phyloP scores from a whole-genome alignment of 92 coral and sea anemone species.

The Porites divaricata region DNA sequence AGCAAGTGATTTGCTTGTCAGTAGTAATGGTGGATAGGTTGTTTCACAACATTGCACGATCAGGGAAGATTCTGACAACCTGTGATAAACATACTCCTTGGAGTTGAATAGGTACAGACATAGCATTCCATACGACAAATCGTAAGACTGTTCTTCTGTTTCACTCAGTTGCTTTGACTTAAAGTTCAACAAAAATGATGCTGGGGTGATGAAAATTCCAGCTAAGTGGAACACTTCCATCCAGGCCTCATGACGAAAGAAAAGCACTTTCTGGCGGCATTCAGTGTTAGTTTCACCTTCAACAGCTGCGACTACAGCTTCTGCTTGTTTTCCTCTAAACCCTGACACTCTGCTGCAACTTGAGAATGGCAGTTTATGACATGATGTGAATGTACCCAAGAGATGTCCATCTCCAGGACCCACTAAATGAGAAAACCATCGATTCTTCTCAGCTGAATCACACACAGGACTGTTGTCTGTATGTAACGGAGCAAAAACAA shows the following conservation, averaged over 20 bases:
- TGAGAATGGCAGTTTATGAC: constrained; percentile 1
- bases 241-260: constrained; percentile 49
- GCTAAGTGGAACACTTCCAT: constrained; percentile 43
- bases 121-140: constrained; percentile 52
- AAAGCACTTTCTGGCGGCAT: constrained; percentile 19
- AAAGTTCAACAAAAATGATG: constrained; percentile 58
- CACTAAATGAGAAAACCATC: constrained; percentile 28
- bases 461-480: constrained; percentile 16
- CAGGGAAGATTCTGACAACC: constrained; percentile 67
- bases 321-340: constrained; percentile 17
- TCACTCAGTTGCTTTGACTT: not conserved
- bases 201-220: constrained; percentile 53
- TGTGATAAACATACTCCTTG: constrained; percentile 40
- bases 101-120: constrained; percentile 37
- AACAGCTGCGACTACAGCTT: not conserved
- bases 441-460: constrained; percentile 21
- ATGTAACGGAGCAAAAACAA: not conserved
- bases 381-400: not conserved
- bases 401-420: constrained; percentile 23
- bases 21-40: constrained; percentile 65
- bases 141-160: not conserved
- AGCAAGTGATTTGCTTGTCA: constrained; percentile 65
- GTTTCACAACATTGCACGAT: constrained; percentile 60
- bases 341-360: constrained; percentile 5
- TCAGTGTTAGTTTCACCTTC: not conserved